A percentile compares a stretch with the other conserved stretches of the same genome.
Evolutionary conservation across 2,797 vertebrate genomes (phyloP).

Genomic region (Intellagama lesueurii): DNA sequence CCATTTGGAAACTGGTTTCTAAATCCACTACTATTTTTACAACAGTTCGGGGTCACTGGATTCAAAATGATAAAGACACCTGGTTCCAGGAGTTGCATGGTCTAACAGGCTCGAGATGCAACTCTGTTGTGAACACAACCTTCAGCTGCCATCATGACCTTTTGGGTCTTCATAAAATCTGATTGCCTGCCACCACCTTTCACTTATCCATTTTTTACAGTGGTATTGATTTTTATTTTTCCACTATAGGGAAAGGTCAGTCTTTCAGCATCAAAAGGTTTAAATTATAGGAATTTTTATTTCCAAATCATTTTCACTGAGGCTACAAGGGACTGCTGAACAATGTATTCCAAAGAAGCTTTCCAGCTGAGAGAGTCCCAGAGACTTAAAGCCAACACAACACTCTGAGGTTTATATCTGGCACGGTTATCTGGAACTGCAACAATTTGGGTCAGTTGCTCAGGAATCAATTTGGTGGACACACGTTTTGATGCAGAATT

Average conservation of each 20-base stretch:
- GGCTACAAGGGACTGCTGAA: neutral
- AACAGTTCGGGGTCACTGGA: neutral
- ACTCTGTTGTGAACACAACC: neutral
- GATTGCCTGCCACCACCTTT: neutral
- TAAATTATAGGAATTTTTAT: neutral
- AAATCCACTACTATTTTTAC: no score
- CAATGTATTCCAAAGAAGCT: neutral
- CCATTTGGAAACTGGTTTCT: neutral
- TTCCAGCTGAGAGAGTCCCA: neutral
- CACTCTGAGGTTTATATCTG: neutral
- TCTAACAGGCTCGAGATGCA: neutral
- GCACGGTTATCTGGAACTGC: neutral
- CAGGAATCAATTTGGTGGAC: neutral
- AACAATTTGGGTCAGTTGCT: neutral
- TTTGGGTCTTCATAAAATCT: slow-evolving; percentile 1
- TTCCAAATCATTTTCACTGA: neutral
- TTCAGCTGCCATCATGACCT: neutral
- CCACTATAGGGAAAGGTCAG: neutral
- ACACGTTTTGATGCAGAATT: neutral
- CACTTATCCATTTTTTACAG: neutral
- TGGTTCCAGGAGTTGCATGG: neutral
- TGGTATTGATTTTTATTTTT: neutral
- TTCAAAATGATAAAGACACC: neutral
- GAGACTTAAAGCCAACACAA: neutral
- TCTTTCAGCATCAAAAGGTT: neutral